Evolutionary conservation across 1,140 invertebrate species (phyloP).

Genomic region (Mya arenaria): DNA sequence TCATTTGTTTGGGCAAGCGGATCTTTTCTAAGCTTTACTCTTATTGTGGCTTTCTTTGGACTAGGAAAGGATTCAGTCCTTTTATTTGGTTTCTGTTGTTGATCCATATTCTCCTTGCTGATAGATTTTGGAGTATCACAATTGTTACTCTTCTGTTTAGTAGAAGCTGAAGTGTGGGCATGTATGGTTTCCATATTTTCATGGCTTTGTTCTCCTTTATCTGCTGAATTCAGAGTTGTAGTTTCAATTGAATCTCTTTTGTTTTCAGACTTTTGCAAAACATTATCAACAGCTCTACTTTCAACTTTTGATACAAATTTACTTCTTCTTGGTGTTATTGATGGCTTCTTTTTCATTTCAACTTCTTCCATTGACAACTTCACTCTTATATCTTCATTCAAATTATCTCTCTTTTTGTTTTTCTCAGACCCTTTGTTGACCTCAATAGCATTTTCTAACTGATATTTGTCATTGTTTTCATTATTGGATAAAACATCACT

Average conservation of each 20-base stretch:
- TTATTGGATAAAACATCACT: not conserved
- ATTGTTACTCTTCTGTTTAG: no score
- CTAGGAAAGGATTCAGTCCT: not conserved
- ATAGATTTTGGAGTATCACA: no score
- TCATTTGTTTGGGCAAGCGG: slow-evolving; percentile 1
- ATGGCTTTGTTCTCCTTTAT: no score
- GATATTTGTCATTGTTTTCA: not conserved
- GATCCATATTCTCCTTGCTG: no score
- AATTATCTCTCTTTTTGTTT: not conserved
- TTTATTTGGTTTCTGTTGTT: not conserved
- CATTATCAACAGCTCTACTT: not conserved
- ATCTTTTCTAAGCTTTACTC: slow-evolving; percentile 43
- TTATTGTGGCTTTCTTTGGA: slow-evolving; percentile 42
- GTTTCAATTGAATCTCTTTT: no score
- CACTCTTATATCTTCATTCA: slow-evolving; percentile 19
- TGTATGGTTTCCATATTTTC: no score
- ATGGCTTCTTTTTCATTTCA: slow-evolving; percentile 37
- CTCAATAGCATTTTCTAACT: no score
- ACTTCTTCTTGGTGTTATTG: slow-evolving; percentile 49
- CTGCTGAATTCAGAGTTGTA: no score
- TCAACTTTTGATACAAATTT: not conserved
- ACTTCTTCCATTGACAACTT: slow-evolving; percentile 25
- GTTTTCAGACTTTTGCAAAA: not conserved
- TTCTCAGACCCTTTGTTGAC: not conserved
- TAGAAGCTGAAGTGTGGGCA: no score